phyloP scores from a whole-genome alignment of 2,113 vertebrate species.

The Bombycilla garrulus region DNA sequence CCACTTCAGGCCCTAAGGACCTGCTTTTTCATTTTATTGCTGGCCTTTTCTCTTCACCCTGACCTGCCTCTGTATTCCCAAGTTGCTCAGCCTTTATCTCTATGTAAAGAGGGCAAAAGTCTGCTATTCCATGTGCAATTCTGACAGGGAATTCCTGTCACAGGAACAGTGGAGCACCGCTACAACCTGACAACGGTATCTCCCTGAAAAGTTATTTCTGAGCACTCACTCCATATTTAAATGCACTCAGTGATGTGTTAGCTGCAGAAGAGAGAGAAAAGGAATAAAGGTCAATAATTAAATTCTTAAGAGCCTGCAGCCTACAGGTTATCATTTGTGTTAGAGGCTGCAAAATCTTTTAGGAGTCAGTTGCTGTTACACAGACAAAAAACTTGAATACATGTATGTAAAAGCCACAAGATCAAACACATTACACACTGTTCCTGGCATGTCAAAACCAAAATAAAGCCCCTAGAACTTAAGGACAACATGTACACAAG shows the following conservation, averaged over 20 bases:
- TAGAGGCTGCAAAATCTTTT: background rate
- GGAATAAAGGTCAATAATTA: background rate
- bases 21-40: conserved; percentile 69
- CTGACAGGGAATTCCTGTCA: conserved; percentile 33
- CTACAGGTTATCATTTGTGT: background rate
- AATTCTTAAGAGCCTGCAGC: background rate
- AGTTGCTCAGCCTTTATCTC: conserved; percentile 59
- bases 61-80: conserved; percentile 64
- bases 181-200: background rate
- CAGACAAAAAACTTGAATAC: background rate
- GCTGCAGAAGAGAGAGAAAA: conserved; percentile 5
- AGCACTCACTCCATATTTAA: conserved; percentile 39
- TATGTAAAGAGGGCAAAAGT: conserved; percentile 19
- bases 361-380: background rate
- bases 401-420: background rate
- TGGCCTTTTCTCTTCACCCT: conserved; percentile 57
- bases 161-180: background rate
- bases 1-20: conserved; percentile 52
- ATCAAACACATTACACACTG: background rate
- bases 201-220: conserved; percentile 24
- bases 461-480: background rate
- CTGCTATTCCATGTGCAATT: background rate
- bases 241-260: conserved; percentile 14
- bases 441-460: background rate
- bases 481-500: background rate